phyloP scores from a whole-genome alignment of 2,797 vertebrate species.

The Lemur catta region DNA sequence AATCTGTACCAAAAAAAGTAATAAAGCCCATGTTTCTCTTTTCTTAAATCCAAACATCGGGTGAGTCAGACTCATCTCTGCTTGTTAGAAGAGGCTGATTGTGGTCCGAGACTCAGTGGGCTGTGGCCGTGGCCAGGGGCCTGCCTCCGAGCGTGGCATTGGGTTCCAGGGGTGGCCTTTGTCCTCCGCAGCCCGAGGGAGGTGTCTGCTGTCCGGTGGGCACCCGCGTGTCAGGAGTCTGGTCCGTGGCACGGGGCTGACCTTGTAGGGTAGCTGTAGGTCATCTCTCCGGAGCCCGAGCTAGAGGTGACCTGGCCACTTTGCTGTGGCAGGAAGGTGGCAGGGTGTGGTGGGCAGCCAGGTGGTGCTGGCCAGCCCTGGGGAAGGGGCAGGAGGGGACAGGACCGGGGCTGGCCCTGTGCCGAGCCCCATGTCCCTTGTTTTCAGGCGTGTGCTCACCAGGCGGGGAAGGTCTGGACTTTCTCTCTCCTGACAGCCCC shows the following conservation, averaged over 20 bases:
- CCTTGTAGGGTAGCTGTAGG: neutral
- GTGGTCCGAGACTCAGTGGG: neutral
- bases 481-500: neutral
- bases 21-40: neutral
- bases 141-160: accelerated
- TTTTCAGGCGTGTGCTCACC: neutral
- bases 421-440: neutral
- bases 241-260: neutral
- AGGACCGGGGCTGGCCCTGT: neutral
- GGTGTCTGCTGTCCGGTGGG: neutral
- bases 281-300: neutral
- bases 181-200: neutral
- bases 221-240: too few relatives aligned
- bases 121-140: neutral
- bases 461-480: neutral
- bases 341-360: accelerated
- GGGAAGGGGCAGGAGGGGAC: neutral
- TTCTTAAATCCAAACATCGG: conserved; percentile 24
- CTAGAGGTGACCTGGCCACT: neutral
- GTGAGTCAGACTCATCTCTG: neutral
- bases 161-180: neutral
- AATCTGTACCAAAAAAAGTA: conserved; percentile 36
- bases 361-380: neutral
- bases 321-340: neutral
- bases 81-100: neutral